These are phyloP conservation scores for Tupaia chinensis DNA, from an alignment of 2,113 vertebrate genomes.

Conservation along the genomic window DNA sequence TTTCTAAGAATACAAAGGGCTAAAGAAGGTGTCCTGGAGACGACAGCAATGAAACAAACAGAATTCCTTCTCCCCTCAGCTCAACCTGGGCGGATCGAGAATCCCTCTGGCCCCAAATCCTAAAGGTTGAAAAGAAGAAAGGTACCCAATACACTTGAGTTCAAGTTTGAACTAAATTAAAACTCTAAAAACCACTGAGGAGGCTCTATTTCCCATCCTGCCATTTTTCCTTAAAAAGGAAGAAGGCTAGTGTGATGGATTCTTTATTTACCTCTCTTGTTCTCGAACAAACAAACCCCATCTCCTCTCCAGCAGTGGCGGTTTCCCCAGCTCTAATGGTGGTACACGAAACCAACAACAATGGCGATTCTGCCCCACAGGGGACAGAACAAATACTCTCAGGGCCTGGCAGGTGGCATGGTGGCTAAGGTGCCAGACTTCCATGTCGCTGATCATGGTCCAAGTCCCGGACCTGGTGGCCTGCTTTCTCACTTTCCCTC, in stretches of 20 bases:
- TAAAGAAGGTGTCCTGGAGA: slow-evolving; percentile 61
- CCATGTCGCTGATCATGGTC: too few relatives aligned
- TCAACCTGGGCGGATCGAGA: background rate
- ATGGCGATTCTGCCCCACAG: background rate
- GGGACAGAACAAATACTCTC: background rate
- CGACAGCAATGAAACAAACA: slow-evolving; percentile 47
- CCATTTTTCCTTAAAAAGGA: background rate
- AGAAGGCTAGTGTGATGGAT: background rate
- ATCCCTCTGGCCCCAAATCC: background rate
- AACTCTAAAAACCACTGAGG: background rate
- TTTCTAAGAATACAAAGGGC: slow-evolving; percentile 79
- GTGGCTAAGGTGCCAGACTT: too few relatives aligned
- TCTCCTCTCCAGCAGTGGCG: background rate
- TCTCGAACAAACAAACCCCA: background rate
- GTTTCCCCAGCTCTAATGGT: slow-evolving; percentile 4
- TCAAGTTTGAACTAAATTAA: slow-evolving; percentile 42
- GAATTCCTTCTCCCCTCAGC: background rate
- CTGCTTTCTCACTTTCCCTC: too few relatives aligned
- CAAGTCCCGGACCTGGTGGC: too few relatives aligned
- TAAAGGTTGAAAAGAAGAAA: slow-evolving; percentile 28
- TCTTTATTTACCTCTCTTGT: background rate
- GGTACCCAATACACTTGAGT: background rate
- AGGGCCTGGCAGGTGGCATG: too few relatives aligned
- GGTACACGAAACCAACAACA: background rate
- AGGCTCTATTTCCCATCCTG: background rate